Evolutionary conservation across 2,888 invertebrate species (phyloP).

Genomic region (Tetragonula carbonaria): DNA sequence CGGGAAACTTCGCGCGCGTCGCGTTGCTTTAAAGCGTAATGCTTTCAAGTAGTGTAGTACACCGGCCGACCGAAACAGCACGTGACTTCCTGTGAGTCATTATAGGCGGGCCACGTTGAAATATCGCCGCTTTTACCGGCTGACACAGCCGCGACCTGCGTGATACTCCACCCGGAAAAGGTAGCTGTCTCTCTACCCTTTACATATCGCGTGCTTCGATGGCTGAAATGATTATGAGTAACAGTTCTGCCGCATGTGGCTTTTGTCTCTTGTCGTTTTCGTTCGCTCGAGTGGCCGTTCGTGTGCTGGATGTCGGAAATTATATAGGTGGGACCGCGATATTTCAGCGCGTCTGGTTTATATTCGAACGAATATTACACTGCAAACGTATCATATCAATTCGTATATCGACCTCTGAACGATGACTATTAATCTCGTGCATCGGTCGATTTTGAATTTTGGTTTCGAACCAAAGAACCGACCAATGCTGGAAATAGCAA

Average conservation of each 20-base stretch:
- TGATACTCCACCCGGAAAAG: slow-evolving; percentile 22
- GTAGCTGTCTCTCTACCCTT: slow-evolving; percentile 6
- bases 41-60: not conserved
- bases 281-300: not conserved
- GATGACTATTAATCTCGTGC: too few relatives aligned
- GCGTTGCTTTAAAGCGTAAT: not conserved
- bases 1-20: slow-evolving; percentile 41
- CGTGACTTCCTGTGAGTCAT: slow-evolving; percentile 40
- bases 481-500: too few relatives aligned
- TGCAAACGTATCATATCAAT: too few relatives aligned
- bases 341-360: too few relatives aligned
- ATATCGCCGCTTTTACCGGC: slow-evolving; percentile 60
- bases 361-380: not conserved
- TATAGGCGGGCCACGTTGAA: slow-evolving; percentile 43
- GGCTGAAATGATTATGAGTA: slow-evolving; percentile 5
- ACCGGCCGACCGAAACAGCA: not conserved
- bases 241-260: not conserved
- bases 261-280: slow-evolving; percentile 6
- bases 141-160: slow-evolving; percentile 12
- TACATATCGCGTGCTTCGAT: slow-evolving; percentile 26
- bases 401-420: too few relatives aligned
- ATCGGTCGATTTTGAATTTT: too few relatives aligned
- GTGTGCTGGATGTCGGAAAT: not conserved
- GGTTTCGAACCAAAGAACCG: too few relatives aligned
- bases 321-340: not conserved